Evolutionary conservation across 1,140 invertebrate genomes (phyloP).

Genomic region (Ceratina japonica): DNA sequence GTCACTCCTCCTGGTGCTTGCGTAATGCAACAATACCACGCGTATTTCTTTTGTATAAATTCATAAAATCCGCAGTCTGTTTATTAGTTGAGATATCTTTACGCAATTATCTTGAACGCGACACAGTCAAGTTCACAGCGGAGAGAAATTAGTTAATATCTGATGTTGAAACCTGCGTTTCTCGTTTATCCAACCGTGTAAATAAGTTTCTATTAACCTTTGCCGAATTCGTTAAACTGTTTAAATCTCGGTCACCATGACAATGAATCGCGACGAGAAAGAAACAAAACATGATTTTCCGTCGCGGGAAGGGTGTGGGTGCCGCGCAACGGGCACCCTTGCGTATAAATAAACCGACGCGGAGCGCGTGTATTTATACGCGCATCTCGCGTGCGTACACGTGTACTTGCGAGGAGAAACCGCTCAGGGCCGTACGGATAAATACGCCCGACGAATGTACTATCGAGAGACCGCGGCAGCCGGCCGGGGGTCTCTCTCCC

Average conservation of each 20-base stretch:
- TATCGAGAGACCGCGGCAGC: background rate
- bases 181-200: conserved; percentile 12
- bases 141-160: background rate
- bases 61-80: too few species aligned
- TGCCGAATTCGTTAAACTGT: too few species aligned
- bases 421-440: conserved; percentile 48
- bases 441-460: conserved; percentile 39
- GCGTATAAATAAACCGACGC: conserved; percentile 49
- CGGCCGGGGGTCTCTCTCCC: too few species aligned
- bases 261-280: conserved; percentile 14
- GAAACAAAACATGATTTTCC: background rate
- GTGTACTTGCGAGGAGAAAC: conserved; percentile 49
- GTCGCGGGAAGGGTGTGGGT: background rate
- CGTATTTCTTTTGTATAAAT: background rate
- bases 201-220: too few species aligned
- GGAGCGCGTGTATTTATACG: conserved; percentile 46
- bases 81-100: background rate
- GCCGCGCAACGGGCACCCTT: conserved; percentile 30
- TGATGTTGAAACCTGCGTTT: conserved; percentile 8
- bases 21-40: too few species aligned
- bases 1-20: too few species aligned
- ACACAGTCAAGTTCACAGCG: background rate
- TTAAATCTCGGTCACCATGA: conserved; percentile 28
- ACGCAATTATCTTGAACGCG: background rate
- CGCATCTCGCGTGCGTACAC: conserved; percentile 47